Evolutionary conservation across 2,888 invertebrate genomes (phyloP), one percentile per base, ranked within the genome.

Genomic region (Pachymerium ferrugineum): DNA sequence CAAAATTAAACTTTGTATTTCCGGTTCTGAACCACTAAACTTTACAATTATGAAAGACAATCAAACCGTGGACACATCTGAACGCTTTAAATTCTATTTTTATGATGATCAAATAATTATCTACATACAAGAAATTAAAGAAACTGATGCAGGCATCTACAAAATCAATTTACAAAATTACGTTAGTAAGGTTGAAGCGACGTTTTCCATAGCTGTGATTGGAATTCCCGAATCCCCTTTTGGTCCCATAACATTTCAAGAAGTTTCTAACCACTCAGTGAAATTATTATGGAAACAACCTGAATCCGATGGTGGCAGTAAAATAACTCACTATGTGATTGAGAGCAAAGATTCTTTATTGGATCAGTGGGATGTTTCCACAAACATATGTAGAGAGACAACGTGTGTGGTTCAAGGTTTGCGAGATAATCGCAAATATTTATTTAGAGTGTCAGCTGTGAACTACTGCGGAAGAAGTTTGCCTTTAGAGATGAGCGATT

Each of bases 101-200:
- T 98, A 98, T 82, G 99, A 99, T 83, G 98, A 98, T 79, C 99
- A 97, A 80, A 89, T 97, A 72, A 93, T 97, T 62, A 91, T 99
- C 78, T 95, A 94, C 80, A 92, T 99, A 80, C 94, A 93, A 83
- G 96, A 97, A 77, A 90, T 97, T 77, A 87, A 87, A 47, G 92
- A 92, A 81, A 89, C 90, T 78, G 98, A 99, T 83, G 93, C 91
- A 80, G 99, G 95, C 80, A 85, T 86, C 75, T 98, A 97, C 84
- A 91, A 90, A 79, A 83, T 97, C 25, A 89, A 90, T 30, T 89
- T 97, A 74, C 90, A 89, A 80, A 98, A 98, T 84, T 93, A 93
- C 79, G 95, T 94, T 74, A 97, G 98, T 67, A 89, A 88, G 78
- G 90, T 90, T 0, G 89, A 89, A 6, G 94, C 91, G 74, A 88